Percentiles rank a stretch among this genome's conserved stretches.
Evolutionary conservation across 92 coral and sea anemone species (phyloP).

Genomic region (Bergia sp.): DNA sequence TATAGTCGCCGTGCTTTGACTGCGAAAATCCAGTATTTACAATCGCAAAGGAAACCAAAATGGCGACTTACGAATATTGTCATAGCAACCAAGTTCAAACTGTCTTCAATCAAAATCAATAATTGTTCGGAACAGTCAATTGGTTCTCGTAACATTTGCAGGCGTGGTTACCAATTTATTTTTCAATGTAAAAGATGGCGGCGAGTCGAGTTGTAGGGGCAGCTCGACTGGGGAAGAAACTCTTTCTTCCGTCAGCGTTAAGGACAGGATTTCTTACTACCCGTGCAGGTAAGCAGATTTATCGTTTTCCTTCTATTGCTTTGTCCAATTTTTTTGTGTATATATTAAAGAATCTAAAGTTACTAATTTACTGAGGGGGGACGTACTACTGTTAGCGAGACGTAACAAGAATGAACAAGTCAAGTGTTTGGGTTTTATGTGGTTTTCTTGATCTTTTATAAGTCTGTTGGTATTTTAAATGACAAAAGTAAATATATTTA

Average conservation of each 20-base stretch:
- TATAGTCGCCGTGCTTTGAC: not conserved
- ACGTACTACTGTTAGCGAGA: too few species aligned
- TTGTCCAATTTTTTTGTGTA: not conserved
- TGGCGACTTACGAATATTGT: conserved; percentile 27
- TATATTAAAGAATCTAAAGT: not conserved
- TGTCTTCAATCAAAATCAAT: conserved; percentile 5
- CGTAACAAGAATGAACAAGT: too few species aligned
- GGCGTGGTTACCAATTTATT: conserved; percentile 27
- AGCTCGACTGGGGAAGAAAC: conserved; percentile 60
- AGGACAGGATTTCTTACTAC: conserved; percentile 51
- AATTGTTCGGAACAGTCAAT: conserved; percentile 25
- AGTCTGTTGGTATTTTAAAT: too few species aligned
- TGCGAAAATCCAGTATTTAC: conserved; percentile 21
- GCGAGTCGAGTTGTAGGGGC: conserved; percentile 60
- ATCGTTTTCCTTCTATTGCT: not conserved
- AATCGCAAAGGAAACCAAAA: conserved; percentile 26
- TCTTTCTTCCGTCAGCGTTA: conserved; percentile 47
- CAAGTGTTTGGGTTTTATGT: too few species aligned
- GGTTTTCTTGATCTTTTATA: too few species aligned
- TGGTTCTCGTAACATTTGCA: not conserved
- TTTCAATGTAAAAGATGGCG: conserved; percentile 83
- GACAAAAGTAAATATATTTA: too few species aligned
- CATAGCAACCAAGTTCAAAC: conserved; percentile 41
- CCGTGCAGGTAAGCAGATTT: conserved; percentile 56
- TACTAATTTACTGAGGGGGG: too few species aligned